These are phyloP conservation scores for Cottus gobio DNA, from an alignment of 2,113 vertebrate species.

Conservation along the genomic window DNA sequence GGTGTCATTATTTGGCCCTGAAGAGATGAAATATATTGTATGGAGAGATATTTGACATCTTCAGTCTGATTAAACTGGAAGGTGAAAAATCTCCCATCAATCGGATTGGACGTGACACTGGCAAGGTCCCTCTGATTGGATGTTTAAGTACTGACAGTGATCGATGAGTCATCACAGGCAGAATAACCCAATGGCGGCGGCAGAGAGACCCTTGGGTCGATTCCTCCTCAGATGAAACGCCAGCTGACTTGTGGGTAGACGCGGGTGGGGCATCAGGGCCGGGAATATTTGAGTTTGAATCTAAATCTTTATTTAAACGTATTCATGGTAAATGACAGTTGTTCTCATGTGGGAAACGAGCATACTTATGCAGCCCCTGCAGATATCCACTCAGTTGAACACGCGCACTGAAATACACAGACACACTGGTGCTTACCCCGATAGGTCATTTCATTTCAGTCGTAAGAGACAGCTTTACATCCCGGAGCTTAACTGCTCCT, in stretches of 20 bases:
- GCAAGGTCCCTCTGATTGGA: conserved; percentile 81
- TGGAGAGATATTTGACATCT: conserved; percentile 47
- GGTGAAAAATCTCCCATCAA: conserved; percentile 74
- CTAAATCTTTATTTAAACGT: conserved; percentile 28
- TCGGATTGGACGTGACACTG: conserved; percentile 64
- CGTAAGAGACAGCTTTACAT: conserved; percentile 46
- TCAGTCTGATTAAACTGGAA: conserved; percentile 50
- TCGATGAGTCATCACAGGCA: conserved; percentile 68
- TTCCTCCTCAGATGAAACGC: conserved; percentile 61
- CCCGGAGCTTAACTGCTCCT: conserved; percentile 50
- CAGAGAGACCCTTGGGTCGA: conserved; percentile 47
- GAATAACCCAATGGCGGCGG: conserved; percentile 9
- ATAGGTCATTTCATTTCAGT: conserved; percentile 55
- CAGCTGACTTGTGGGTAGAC: conserved; percentile 43
- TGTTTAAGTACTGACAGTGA: conserved; percentile 76
- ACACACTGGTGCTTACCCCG: conserved; percentile 28
- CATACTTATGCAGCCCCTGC: not conserved
- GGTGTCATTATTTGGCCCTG: not conserved
- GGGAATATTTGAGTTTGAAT: conserved; percentile 9
- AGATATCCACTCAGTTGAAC: conserved; percentile 5
- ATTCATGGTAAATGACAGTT: conserved; percentile 24
- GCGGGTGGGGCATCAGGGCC: not conserved
- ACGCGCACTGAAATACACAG: conserved; percentile 8
- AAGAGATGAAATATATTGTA: conserved; percentile 46
- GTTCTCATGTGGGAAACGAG: conserved; percentile 17